Evolutionary conservation across 2,113 vertebrate genomes (phyloP).

Genomic region (Tympanuchus pallidicinctus): DNA sequence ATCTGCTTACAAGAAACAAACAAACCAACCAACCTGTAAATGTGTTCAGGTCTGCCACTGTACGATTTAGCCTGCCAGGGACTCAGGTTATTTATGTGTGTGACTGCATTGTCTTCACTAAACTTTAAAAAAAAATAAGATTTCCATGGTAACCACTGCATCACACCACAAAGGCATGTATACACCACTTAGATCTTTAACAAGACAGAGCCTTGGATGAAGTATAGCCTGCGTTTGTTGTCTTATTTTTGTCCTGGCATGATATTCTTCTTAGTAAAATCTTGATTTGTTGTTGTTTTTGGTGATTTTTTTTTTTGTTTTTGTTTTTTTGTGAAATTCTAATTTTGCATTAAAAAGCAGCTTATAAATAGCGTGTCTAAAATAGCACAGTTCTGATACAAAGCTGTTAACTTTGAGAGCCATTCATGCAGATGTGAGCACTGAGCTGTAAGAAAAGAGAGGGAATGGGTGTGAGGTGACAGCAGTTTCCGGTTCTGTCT

Average conservation of each 20-base stretch:
- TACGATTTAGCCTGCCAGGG: constrained; percentile 40
- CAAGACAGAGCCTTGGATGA: background rate
- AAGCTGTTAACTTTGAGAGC: background rate
- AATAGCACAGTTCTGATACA: background rate
- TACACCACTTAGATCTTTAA: constrained; percentile 36
- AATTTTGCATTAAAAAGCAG: background rate
- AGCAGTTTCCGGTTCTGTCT: background rate
- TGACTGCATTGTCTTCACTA: constrained; percentile 50
- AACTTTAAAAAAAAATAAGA: constrained; percentile 45
- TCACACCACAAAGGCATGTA: constrained; percentile 22
- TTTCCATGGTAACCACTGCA: constrained; percentile 63
- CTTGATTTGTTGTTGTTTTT: background rate
- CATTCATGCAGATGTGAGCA: background rate
- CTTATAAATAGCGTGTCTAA: background rate
- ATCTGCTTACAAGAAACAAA: background rate
- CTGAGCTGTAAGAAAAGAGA: background rate
- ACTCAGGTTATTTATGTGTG: constrained; percentile 43
- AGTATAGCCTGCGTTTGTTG: background rate
- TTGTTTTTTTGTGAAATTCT: background rate
- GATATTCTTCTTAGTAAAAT: background rate
- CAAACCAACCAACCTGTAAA: background rate
- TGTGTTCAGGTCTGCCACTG: constrained; percentile 29
- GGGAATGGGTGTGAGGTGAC: background rate
- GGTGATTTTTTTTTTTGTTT: too few relatives aligned
- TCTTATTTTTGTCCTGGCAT: background rate